These are phyloP conservation scores for Ochropleura leucogaster DNA, from an alignment of 2,888 invertebrate species.

Conservation along the genomic window DNA sequence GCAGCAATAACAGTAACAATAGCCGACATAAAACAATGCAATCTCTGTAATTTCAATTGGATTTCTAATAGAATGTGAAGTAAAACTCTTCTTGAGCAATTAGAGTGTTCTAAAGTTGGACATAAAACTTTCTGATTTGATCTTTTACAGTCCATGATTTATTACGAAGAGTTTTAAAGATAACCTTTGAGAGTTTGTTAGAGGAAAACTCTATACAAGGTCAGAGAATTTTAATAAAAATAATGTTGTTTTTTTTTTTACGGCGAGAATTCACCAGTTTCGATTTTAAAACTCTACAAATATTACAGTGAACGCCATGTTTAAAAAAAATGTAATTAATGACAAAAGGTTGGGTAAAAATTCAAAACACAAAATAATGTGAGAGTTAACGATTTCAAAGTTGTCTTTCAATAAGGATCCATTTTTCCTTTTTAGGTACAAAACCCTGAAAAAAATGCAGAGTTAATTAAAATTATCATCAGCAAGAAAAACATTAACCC, in stretches of 20 bases:
- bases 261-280: no score
- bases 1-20: slow-evolving; percentile 2
- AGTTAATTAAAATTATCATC: not conserved
- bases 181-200: slow-evolving; percentile 24
- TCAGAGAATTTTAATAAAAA: slow-evolving; percentile 10
- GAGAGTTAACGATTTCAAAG: no score
- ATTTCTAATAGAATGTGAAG: slow-evolving; percentile 25
- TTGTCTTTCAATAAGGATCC: no score
- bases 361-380: no score
- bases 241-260: slow-evolving; percentile 11
- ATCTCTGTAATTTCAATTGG: slow-evolving; percentile 31
- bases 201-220: not conserved
- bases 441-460: no score
- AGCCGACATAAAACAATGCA: not conserved
- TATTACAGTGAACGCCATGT: no score
- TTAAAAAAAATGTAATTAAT: no score
- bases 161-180: slow-evolving; percentile 33
- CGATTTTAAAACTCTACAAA: no score
- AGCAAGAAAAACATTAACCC: not conserved
- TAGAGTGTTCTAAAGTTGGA: slow-evolving; percentile 53
- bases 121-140: slow-evolving; percentile 49
- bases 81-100: slow-evolving; percentile 48
- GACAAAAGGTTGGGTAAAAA: no score
- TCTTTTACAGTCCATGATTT: slow-evolving; percentile 48
- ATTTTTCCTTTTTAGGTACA: no score